A percentile compares a stretch with the other conserved stretches of the same genome.
These are phyloP conservation scores for Brachystomella parvula DNA, from an alignment of 1,140 invertebrate species.

Conservation along the genomic window DNA sequence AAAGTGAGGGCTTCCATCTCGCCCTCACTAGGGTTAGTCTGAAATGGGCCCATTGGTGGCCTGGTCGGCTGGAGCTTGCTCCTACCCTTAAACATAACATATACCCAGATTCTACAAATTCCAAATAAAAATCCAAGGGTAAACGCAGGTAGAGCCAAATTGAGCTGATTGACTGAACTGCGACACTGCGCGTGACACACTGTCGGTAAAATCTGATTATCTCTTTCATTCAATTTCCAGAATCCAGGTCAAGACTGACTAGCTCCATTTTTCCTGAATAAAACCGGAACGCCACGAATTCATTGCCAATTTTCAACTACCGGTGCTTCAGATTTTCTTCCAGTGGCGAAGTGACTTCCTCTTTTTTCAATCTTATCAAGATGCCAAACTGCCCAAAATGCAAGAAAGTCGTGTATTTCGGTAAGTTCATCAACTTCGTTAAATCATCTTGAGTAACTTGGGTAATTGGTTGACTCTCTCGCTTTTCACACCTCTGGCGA, in stretches of 20 bases:
- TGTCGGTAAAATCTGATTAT: too few species aligned
- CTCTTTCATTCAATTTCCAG: too few species aligned
- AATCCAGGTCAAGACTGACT: background rate
- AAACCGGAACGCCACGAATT: background rate
- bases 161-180: too few species aligned
- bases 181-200: too few species aligned
- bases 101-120: too few species aligned
- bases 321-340: background rate
- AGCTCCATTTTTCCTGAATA: background rate
- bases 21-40: too few species aligned
- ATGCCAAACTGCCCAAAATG: conserved; percentile 56
- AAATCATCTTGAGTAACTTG: background rate
- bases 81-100: too few species aligned
- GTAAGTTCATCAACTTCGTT: conserved; percentile 45
- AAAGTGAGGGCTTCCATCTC: too few species aligned
- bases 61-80: too few species aligned
- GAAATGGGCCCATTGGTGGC: too few species aligned
- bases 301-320: background rate
- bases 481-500: background rate
- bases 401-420: conserved; percentile 53
- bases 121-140: too few species aligned
- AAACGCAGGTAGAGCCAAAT: too few species aligned
- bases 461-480: background rate
- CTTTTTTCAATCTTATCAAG: conserved; percentile 25
- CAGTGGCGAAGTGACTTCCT: background rate